Conservation (phyloP, 1,140 invertebrate species). For the Heliconius congener region DNA sequence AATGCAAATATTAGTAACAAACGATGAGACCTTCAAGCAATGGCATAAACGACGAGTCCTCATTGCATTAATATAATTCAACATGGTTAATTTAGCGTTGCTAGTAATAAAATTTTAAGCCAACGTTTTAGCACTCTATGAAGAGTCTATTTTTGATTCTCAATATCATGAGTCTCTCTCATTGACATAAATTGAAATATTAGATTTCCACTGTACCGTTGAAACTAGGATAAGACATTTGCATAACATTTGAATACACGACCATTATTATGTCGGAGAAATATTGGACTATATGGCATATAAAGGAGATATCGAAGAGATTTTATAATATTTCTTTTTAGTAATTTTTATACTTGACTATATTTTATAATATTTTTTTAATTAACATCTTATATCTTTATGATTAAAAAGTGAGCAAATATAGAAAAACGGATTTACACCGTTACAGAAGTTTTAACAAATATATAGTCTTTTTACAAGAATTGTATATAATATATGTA, state of each 20-base stretch:
- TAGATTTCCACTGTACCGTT: not conserved
- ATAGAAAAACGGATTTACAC: too few species aligned
- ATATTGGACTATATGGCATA: too few species aligned
- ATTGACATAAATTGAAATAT: constrained; percentile 4
- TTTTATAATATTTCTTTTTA: too few species aligned
- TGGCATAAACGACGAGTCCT: too few species aligned
- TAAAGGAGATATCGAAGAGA: not conserved
- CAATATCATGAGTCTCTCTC: not conserved
- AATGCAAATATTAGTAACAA: too few species aligned
- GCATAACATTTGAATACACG: not conserved
- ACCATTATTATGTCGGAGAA: not conserved
- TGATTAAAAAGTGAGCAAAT: too few species aligned
- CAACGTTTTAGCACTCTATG: constrained; percentile 3
- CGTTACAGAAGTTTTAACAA: not conserved
- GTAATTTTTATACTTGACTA: too few species aligned
- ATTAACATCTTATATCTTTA: too few species aligned
- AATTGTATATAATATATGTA: not conserved
- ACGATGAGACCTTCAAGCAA: too few species aligned
- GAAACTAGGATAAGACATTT: constrained; percentile 7
- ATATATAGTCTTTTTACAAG: not conserved
- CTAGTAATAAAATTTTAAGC: not conserved
- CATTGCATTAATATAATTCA: too few species aligned
- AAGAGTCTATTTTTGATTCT: constrained; percentile 2
- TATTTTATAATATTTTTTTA: too few species aligned
- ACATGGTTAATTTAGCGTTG: not conserved